Conservation (phyloP, 2,888 invertebrate genomes). For the Heteropelma amictum region DNA sequence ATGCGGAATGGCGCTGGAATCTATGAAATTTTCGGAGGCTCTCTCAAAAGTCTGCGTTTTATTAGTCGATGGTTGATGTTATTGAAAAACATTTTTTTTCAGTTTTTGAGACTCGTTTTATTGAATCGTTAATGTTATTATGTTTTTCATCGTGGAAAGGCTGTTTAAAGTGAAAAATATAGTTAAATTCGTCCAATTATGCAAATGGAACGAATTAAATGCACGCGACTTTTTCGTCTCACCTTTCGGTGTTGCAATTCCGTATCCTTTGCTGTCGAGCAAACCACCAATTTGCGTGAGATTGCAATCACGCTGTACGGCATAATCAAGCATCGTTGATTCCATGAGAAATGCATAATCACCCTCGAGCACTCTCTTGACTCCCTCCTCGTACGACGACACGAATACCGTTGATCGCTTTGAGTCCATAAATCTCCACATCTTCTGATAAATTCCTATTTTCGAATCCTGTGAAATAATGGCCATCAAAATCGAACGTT, state of each 20-base stretch:
- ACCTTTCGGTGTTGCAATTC: constrained; percentile 97
- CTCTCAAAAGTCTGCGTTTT: too few relatives aligned
- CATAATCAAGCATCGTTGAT: constrained; percentile 97
- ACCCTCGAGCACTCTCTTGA: constrained; percentile 89
- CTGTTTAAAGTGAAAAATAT: too few relatives aligned
- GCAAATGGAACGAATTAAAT: too few relatives aligned
- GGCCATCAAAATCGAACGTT: neutral
- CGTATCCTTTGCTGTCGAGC: constrained; percentile 92
- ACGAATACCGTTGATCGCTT: constrained; percentile 90
- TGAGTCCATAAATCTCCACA: constrained; percentile 97
- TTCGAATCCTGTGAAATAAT: constrained; percentile 85
- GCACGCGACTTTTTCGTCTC: constrained; percentile 71
- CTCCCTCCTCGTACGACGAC: constrained; percentile 93
- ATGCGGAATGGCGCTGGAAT: too few relatives aligned
- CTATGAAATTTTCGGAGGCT: too few relatives aligned
- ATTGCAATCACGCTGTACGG: constrained; percentile 96
- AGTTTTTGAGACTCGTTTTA: too few relatives aligned
- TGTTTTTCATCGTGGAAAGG: too few relatives aligned
- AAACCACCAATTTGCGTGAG: constrained; percentile 97
- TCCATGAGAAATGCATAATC: constrained; percentile 99
- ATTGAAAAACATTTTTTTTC: too few relatives aligned
- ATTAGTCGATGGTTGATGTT: too few relatives aligned
- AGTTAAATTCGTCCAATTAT: too few relatives aligned
- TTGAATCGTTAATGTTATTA: too few relatives aligned
- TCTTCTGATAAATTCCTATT: constrained; percentile 93